Conservation (phyloP, 2,888 invertebrate genomes). For the Andrena hattorfiana region DNA sequence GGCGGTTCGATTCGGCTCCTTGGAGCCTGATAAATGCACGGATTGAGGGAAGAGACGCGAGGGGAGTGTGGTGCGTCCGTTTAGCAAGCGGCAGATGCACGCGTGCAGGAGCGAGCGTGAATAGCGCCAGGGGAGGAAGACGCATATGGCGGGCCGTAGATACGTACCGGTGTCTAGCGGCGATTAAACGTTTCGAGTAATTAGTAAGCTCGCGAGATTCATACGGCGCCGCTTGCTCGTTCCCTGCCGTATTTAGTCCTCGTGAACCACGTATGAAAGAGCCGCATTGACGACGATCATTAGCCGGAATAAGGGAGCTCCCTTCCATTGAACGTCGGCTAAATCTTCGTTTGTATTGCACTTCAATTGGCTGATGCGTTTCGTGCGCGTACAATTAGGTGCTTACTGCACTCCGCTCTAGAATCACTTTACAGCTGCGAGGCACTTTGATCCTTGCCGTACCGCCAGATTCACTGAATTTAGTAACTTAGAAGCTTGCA, state of each 20-base stretch:
- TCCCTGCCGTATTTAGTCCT: neutral
- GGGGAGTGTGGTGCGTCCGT: constrained; percentile 25
- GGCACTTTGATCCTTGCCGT: too few relatives aligned
- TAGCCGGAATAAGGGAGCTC: neutral
- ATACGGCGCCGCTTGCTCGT: neutral
- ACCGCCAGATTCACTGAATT: too few relatives aligned
- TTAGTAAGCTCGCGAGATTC: constrained; percentile 36
- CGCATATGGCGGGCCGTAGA: constrained; percentile 55
- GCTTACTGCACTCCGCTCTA: too few relatives aligned
- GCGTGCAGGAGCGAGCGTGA: constrained; percentile 17
- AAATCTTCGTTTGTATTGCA: too few relatives aligned
- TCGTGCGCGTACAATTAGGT: neutral
- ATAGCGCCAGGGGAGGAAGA: constrained; percentile 20
- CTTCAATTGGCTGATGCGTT: neutral
- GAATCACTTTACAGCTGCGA: too few relatives aligned
- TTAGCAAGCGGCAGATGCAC: constrained; percentile 31
- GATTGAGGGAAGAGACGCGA: constrained; percentile 20
- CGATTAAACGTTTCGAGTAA: constrained; percentile 68
- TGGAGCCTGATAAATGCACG: constrained; percentile 53
- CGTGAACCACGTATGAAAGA: too few relatives aligned
- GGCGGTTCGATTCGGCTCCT: constrained; percentile 42
- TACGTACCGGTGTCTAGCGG: constrained; percentile 43
- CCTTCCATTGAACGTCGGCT: neutral
- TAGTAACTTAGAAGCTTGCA: too few relatives aligned
- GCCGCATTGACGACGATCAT: neutral